These are phyloP conservation scores for Otolemur crassicaudatus DNA, from an alignment of 2,797 vertebrate genomes.

Conservation along the genomic window DNA sequence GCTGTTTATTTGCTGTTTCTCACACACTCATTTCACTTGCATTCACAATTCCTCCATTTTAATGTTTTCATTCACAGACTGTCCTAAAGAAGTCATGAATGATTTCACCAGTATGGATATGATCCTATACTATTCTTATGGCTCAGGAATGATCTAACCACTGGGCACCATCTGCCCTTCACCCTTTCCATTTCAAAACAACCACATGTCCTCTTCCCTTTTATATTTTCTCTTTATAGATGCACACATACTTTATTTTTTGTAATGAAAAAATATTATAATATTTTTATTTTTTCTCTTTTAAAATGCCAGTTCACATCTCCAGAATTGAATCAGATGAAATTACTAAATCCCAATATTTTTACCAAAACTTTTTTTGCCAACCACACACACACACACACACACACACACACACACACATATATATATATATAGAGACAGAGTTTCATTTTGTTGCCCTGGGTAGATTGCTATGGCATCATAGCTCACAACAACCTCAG, in stretches of 20 bases:
- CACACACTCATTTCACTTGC: neutral
- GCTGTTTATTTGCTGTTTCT: neutral
- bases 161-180: neutral
- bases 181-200: neutral
- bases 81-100: neutral
- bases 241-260: neutral
- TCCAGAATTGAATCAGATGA: neutral
- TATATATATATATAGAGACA: too few species aligned
- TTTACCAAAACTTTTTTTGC: neutral
- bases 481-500: too few species aligned
- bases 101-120: neutral
- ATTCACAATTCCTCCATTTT: neutral
- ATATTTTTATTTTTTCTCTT: constrained; percentile 13
- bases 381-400: neutral
- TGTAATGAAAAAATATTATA: neutral
- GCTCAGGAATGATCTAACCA: neutral
- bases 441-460: too few species aligned
- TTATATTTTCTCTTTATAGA: neutral
- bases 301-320: neutral
- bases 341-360: neutral
- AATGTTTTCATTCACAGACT: neutral
- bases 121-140: neutral
- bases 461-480: too few species aligned
- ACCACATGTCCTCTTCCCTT: neutral
- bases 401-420: too few species aligned